phyloP scores from a whole-genome alignment of 2,113 vertebrate genomes.

The Pardalotus punctatus region DNA sequence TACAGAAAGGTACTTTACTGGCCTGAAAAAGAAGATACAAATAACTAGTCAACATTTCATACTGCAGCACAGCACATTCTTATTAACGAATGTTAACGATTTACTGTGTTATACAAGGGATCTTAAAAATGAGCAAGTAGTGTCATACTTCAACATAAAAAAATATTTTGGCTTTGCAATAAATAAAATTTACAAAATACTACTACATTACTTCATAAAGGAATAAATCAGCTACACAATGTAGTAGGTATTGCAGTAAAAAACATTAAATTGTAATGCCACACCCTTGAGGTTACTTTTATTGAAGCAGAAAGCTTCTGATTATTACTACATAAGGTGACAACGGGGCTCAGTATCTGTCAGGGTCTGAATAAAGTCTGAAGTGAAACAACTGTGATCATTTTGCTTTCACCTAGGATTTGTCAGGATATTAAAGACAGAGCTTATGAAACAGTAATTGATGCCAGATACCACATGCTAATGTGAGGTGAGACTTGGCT shows the following conservation, averaged over 20 bases:
- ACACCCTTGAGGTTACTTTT: not conserved
- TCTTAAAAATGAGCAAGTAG: not conserved
- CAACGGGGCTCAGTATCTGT: not conserved
- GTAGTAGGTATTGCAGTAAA: not conserved
- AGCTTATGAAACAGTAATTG: not conserved
- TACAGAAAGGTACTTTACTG: slow-evolving; percentile 95
- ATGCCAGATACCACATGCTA: not conserved
- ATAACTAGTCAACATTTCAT: not conserved
- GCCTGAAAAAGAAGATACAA: slow-evolving; percentile 75
- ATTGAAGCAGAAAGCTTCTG: not conserved
- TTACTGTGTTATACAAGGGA: not conserved
- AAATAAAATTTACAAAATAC: not conserved
- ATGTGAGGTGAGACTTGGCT: not conserved
- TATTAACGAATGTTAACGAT: rapidly evolving
- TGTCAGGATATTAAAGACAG: not conserved
- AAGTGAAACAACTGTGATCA: not conserved
- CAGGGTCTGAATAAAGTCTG: not conserved
- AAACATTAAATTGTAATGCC: not conserved
- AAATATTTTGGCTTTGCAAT: not conserved
- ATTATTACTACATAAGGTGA: not conserved
- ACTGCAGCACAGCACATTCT: not conserved
- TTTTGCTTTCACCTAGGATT: not conserved
- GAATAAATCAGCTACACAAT: not conserved
- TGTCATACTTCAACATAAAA: not conserved
- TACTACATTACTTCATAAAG: not conserved